Evolutionary conservation across 2,113 vertebrate genomes (phyloP), one percentile per base, ranked within the genome.

Genomic region (Oncorhynchus keta): DNA sequence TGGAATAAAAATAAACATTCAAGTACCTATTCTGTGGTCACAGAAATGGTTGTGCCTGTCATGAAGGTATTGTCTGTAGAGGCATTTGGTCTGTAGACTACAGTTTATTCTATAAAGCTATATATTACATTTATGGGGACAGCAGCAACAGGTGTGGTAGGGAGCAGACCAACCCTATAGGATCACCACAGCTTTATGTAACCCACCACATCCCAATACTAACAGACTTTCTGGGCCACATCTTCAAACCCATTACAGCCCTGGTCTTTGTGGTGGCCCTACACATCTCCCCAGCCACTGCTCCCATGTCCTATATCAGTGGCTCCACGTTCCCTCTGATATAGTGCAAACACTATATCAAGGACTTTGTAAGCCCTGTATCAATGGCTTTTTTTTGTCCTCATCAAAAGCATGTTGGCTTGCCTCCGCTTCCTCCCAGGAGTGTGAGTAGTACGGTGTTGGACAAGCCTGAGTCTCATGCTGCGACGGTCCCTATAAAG

Each of bases 191-290:
- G 73, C 65, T 70, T 86, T 83, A 68, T 86, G 75, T 66, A 86
- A 81, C 75, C 76, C 81, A 74, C 66, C 2, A 57, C 55, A 18
- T 57, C 55, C 16, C 13, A 57, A 57, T 20, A 5, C 18, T 57
- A 57, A 57, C 55, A 81, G 77, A 77, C 76, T 88, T 90, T 89
- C 82, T 89, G 81, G 85, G 79, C 81, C 86, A 88, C 85, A 87
- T 86, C 80, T 85, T 89, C 82, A 88, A 88, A 84, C 81, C 81
- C 82, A 87, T 87, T 91, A 76, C 83, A 74, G 74, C 77, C n/a
- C 32, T 71, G 35, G 64, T 80, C 74, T 83, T 62, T 6, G 39
- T 4, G 13, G 16, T 57, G 24, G 64, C 51, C 61, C 48, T 72
- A 45, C 8, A 45, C 39, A 39, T 62, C 32, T 5, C 35, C 68